These are phyloP conservation scores for Gambusia holbrooki DNA, from an alignment of 2,113 vertebrate genomes.

Conservation along the genomic window DNA sequence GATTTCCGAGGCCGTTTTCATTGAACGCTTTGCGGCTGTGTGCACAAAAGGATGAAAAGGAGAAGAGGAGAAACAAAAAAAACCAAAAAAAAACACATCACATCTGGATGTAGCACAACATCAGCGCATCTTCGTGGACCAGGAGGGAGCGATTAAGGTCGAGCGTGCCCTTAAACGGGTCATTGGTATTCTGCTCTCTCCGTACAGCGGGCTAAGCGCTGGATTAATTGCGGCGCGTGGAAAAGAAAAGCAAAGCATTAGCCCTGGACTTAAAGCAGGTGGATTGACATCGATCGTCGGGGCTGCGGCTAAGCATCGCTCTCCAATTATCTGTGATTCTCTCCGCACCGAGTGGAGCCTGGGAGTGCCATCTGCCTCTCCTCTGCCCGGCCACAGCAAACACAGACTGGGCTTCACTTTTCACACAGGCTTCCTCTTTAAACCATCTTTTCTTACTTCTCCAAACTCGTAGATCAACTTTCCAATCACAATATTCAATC, in stretches of 20 bases:
- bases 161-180: slow-evolving; percentile 64
- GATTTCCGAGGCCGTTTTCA: slow-evolving; percentile 20
- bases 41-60: not conserved
- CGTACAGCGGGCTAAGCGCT: slow-evolving; percentile 69
- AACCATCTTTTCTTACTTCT: not conserved
- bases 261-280: slow-evolving; percentile 68
- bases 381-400: slow-evolving; percentile 55
- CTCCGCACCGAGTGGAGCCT: slow-evolving; percentile 67
- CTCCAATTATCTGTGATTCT: slow-evolving; percentile 78
- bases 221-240: slow-evolving; percentile 77
- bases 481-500: too few relatives aligned
- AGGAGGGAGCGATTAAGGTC: slow-evolving; percentile 57
- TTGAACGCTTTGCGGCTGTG: slow-evolving; percentile 26
- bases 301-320: slow-evolving; percentile 73
- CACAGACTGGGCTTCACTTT: slow-evolving; percentile 68
- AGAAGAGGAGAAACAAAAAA: not conserved
- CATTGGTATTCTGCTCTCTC: slow-evolving; percentile 78
- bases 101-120: slow-evolving; percentile 11
- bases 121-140: slow-evolving; percentile 35
- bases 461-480: not conserved
- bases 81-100: not conserved
- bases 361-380: slow-evolving; percentile 71
- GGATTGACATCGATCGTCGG: slow-evolving; percentile 75
- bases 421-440: slow-evolving; percentile 20
- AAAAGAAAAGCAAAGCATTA: slow-evolving; percentile 78